Conservation (phyloP, 2,888 invertebrate genomes). For the Microctonus brassicae region DNA sequence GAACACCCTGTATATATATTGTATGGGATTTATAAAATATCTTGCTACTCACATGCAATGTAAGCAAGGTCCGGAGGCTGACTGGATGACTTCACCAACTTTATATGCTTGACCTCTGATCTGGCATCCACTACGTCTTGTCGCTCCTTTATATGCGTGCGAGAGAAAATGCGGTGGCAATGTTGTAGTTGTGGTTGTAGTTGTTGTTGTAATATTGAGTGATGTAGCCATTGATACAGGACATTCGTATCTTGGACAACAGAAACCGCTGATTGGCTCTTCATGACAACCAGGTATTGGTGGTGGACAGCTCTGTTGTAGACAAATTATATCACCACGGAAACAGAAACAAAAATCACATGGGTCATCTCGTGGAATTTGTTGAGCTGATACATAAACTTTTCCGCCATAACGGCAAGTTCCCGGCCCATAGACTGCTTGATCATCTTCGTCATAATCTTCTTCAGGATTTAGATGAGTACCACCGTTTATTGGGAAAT, state of each 20-base stretch:
- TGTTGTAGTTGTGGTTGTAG: slow-evolving; percentile 88
- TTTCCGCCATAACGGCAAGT: slow-evolving; percentile 94
- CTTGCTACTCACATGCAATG: slow-evolving; percentile 89
- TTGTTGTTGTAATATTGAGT: slow-evolving; percentile 87
- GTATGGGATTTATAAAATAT: slow-evolving; percentile 4
- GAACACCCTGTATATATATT: too few relatives aligned
- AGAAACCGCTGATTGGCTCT: slow-evolving; percentile 93
- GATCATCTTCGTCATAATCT: slow-evolving; percentile 84
- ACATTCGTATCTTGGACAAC: slow-evolving; percentile 94
- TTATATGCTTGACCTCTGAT: slow-evolving; percentile 87
- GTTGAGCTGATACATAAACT: slow-evolving; percentile 93
- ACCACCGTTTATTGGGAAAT: slow-evolving; percentile 65
- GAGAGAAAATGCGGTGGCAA: slow-evolving; percentile 87
- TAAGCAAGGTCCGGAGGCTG: slow-evolving; percentile 92
- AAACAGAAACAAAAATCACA: slow-evolving; percentile 98
- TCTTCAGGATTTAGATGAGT: slow-evolving; percentile 73
- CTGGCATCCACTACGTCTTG: slow-evolving; percentile 85
- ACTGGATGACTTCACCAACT: slow-evolving; percentile 87
- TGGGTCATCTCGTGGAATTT: slow-evolving; percentile 93
- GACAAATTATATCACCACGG: slow-evolving; percentile 93
- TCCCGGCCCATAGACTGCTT: slow-evolving; percentile 85
- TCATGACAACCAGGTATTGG: slow-evolving; percentile 93
- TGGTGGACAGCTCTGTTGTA: slow-evolving; percentile 95
- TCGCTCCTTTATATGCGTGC: slow-evolving; percentile 83
- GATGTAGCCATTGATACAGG: slow-evolving; percentile 89